These are phyloP conservation scores for Chrysolina oricalcia DNA, from an alignment of 2,888 invertebrate species.

Conservation along the genomic window DNA sequence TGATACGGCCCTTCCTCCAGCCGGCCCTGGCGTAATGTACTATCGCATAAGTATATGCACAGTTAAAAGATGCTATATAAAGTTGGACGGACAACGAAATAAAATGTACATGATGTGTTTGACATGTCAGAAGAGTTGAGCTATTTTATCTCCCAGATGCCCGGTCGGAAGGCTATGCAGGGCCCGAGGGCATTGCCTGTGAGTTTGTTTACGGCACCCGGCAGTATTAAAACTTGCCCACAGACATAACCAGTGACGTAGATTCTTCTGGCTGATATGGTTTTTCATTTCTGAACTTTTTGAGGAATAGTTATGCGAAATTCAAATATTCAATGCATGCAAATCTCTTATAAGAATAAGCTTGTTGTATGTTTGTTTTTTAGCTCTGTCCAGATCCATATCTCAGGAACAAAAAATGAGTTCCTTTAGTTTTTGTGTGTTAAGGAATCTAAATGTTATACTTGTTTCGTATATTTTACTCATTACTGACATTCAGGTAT, in stretches of 20 bases:
- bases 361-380: no score
- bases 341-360: no score
- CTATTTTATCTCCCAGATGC: constrained; percentile 56
- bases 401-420: no score
- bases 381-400: no score
- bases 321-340: no score
- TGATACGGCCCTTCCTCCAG: not conserved
- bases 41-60: not conserved
- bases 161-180: constrained; percentile 51
- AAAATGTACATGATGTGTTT: constrained; percentile 67
- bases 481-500: no score
- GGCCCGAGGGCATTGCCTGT: constrained; percentile 43
- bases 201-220: constrained; percentile 41
- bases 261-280: not conserved
- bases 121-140: constrained; percentile 64
- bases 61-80: constrained; percentile 11
- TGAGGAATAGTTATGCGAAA: no score
- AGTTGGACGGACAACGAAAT: constrained; percentile 57
- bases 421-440: no score
- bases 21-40: constrained; percentile 2
- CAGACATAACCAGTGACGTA: constrained; percentile 31
- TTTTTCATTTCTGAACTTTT: no score
- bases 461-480: no score
- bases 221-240: constrained; percentile 39
- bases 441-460: no score